phyloP scores from a whole-genome alignment of 2,113 vertebrate species.

The Strix uralensis region DNA sequence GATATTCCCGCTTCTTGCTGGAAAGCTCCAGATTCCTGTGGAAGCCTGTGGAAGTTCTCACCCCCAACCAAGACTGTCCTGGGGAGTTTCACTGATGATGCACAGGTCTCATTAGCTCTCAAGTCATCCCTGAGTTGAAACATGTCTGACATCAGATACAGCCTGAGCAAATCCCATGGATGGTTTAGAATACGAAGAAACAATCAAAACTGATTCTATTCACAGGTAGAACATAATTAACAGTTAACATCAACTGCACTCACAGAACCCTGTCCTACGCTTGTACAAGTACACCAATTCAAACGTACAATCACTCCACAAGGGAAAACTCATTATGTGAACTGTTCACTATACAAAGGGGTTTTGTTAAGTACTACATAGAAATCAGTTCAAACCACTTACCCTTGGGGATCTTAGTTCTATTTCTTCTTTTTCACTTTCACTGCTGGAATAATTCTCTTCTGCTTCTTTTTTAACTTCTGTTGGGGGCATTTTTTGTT shows the following conservation, averaged over 20 bases:
- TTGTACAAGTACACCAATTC: not conserved
- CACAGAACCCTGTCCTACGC: not conserved
- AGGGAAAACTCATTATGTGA: not conserved
- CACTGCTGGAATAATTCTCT: constrained; percentile 80
- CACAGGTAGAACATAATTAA: not conserved
- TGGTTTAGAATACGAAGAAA: not conserved
- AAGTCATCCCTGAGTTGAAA: not conserved
- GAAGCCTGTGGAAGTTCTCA: not conserved
- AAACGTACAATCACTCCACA: not conserved
- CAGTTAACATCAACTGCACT: not conserved
- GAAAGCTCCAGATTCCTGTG: not conserved
- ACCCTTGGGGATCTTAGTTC: constrained; percentile 86
- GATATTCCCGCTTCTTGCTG: not conserved
- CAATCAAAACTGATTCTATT: not conserved
- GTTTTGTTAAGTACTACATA: not conserved
- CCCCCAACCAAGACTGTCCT: not conserved
- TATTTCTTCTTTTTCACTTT: constrained; percentile 82
- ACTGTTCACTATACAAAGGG: not conserved
- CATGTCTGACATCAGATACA: not conserved
- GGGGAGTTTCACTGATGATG: not conserved
- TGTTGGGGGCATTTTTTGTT: constrained; percentile 68
- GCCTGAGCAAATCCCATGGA: not conserved
- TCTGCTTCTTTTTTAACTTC: constrained; percentile 75
- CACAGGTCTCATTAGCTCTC: not conserved
- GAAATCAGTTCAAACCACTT: constrained; percentile 50